Evolutionary conservation across 2,113 vertebrate species (phyloP).

Genomic region (Danionella cerebrum): DNA sequence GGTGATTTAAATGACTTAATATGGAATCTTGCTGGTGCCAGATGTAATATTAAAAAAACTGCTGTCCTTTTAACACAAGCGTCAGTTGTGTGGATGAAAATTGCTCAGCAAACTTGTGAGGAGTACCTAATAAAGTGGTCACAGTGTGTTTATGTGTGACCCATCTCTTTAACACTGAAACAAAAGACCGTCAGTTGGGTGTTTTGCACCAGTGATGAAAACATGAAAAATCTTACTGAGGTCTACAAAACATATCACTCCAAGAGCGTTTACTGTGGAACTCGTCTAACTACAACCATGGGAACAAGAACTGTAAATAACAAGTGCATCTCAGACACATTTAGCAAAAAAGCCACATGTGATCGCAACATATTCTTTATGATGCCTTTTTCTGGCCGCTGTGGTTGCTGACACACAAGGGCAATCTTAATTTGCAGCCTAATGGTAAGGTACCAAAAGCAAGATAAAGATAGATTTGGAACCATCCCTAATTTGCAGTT

Average conservation of each 20-base stretch:
- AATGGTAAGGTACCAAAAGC: conserved; percentile 65
- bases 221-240: background rate
- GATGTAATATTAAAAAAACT: no score
- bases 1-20: no score
- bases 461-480: conserved; percentile 58
- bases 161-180: background rate
- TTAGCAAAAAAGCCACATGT: conserved; percentile 60
- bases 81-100: no score
- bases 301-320: conserved; percentile 35
- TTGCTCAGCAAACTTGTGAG: no score
- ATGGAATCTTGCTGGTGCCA: no score
- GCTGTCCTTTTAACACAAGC: no score
- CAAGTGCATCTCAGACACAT: conserved; percentile 50
- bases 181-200: background rate
- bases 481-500: conserved; percentile 60
- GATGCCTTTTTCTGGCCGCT: conserved; percentile 57
- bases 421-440: conserved; percentile 61
- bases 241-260: background rate
- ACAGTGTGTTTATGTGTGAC: background rate
- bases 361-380: conserved; percentile 55
- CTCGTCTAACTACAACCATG: conserved; percentile 41
- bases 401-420: conserved; percentile 59
- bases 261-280: conserved; percentile 31
- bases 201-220: background rate
- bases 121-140: no score